A percentile compares a stretch with the other conserved stretches of the same genome.
Conservation (phyloP, 2,888 invertebrate genomes). For the Phyllotreta cruciferae region DNA sequence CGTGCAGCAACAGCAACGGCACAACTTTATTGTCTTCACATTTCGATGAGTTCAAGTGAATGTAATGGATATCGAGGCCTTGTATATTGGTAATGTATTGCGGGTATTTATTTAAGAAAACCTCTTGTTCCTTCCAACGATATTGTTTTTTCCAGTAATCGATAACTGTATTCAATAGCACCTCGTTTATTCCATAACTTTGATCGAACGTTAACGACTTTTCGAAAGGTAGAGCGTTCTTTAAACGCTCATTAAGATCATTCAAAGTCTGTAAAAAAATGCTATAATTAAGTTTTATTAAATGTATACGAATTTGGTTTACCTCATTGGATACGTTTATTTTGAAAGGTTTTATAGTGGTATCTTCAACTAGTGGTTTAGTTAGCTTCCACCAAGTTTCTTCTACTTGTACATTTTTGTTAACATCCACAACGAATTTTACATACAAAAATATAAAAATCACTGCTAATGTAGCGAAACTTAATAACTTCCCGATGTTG, state of each 20-base stretch:
- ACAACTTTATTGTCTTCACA: slow-evolving; percentile 59
- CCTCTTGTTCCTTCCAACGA: slow-evolving; percentile 74
- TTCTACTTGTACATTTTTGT: slow-evolving; percentile 32
- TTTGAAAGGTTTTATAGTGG: slow-evolving; percentile 65
- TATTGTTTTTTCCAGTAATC: slow-evolving; percentile 79
- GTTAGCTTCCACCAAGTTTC: slow-evolving; percentile 70
- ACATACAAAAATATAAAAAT: too few species aligned
- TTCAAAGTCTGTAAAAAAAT: slow-evolving; percentile 69
- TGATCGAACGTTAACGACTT: slow-evolving; percentile 74
- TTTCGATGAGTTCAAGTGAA: slow-evolving; percentile 64
- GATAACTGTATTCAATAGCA: slow-evolving; percentile 71
- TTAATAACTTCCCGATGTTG: too few species aligned
- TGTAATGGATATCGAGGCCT: slow-evolving; percentile 69
- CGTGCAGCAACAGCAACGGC: slow-evolving; percentile 79
- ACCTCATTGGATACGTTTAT: slow-evolving; percentile 70
- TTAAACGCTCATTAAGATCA: slow-evolving; percentile 66
- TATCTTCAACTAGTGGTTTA: slow-evolving; percentile 61
- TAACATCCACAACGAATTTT: too few species aligned
- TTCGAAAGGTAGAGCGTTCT: slow-evolving; percentile 56
- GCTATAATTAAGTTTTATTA: too few species aligned
- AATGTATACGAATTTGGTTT: slow-evolving; percentile 41
- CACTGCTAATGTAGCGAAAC: too few species aligned
- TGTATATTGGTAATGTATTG: slow-evolving; percentile 76
- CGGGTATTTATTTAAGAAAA: slow-evolving; percentile 68
- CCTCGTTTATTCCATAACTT: slow-evolving; percentile 81